These are phyloP conservation scores for Notiomystis cincta DNA, from an alignment of 2,113 vertebrate genomes.

Conservation along the genomic window DNA sequence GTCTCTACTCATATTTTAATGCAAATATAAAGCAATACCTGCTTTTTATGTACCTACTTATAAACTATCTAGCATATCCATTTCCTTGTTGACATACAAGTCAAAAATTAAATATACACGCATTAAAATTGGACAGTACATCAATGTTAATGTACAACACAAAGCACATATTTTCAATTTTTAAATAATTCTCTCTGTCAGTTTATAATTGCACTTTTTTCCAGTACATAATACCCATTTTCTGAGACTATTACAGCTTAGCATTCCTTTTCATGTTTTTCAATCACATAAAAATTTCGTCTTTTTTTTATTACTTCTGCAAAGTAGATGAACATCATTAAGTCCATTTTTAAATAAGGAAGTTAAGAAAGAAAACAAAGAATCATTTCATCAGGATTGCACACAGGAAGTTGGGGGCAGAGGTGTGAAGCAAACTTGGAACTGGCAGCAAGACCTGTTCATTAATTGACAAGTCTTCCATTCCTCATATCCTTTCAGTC, in stretches of 20 bases:
- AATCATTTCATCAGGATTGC: background rate
- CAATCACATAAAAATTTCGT: background rate
- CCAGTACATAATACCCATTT: background rate
- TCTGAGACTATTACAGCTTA: background rate
- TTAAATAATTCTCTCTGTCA: background rate
- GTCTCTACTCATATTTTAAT: background rate
- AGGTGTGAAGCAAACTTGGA: background rate
- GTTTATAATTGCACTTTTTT: background rate
- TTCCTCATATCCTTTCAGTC: background rate
- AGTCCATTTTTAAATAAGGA: background rate
- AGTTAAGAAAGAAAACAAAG: background rate
- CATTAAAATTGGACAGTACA: background rate
- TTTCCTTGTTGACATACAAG: background rate
- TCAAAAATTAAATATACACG: background rate
- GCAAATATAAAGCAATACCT: background rate
- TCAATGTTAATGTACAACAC: background rate
- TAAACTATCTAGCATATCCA: background rate
- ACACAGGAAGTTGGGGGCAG: background rate
- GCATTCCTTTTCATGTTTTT: background rate
- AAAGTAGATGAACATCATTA: background rate
- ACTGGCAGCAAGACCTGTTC: background rate
- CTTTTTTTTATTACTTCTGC: background rate
- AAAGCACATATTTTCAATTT: background rate
- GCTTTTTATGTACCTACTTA: background rate
- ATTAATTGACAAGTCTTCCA: background rate